These are phyloP conservation scores for Plutomurus gul DNA, from an alignment of 1,140 invertebrate genomes.

Conservation along the genomic window DNA sequence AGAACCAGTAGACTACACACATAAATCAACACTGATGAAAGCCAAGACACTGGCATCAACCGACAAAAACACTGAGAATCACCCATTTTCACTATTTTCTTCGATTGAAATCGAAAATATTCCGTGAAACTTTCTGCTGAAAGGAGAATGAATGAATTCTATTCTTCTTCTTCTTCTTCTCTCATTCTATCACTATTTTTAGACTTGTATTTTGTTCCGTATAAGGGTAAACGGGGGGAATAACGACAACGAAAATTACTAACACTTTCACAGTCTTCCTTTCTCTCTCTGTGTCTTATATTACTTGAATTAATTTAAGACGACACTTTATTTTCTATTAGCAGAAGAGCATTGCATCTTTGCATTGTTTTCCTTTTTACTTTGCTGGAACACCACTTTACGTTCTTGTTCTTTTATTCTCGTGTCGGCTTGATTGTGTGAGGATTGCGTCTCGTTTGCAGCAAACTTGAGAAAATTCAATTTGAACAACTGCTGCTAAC, in stretches of 20 bases:
- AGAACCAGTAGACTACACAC: neutral
- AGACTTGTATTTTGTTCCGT: too few species aligned
- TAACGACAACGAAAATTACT: too few species aligned
- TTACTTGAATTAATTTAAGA: constrained; percentile 5
- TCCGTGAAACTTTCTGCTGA: too few species aligned
- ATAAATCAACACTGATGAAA: constrained; percentile 25
- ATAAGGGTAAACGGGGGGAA: too few species aligned
- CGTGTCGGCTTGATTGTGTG: too few species aligned
- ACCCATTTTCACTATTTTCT: constrained; percentile 3
- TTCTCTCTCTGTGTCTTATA: neutral
- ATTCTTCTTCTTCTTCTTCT: neutral
- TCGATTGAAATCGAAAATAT: neutral
- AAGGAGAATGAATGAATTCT: too few species aligned
- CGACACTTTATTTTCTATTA: constrained; percentile 28
- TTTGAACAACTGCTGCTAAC: constrained; percentile 7
- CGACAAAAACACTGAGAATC: neutral
- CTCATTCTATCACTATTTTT: neutral
- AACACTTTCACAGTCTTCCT: neutral
- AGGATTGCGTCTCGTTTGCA: neutral
- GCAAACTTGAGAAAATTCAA: constrained; percentile 7
- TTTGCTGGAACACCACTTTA: neutral
- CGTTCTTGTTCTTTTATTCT: neutral
- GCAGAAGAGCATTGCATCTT: neutral
- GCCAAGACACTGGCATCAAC: neutral
- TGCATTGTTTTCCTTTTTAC: neutral